Base-by-base conservation (phyloP, 53 echinoderm and acorn worm genomes). In the Hippasteria phrygiana region DNA sequence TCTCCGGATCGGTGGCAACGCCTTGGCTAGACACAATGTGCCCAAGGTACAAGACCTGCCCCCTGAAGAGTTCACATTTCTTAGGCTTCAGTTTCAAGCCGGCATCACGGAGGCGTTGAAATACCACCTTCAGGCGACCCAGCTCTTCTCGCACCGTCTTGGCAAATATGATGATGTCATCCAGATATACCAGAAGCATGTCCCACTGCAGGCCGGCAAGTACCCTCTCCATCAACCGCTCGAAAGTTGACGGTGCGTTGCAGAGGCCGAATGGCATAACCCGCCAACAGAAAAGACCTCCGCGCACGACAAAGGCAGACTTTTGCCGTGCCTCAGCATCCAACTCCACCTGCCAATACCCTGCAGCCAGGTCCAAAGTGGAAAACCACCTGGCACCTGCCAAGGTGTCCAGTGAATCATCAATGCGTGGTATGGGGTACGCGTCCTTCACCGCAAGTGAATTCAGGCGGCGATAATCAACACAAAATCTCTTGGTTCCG, bases 401-500 rank as follows among this genome's bases (percentile, higher is more conserved):
- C 14, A 66, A 31, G 28, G 66, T 24, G 24, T 66, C 66, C 10
- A 66, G 14, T 5, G 66, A 66, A 66, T 66, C 66, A 32, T 66
- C 66, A 10, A 66, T 66, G 6, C 66, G 6, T 31, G 66, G 66
- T 66, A 92, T 72, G 0, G 92, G 92, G 53, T 92, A 89, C 7
- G 89, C 88, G 12, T 92, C 92, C 46, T 92, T 92, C 29, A 88
- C 43, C 13, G 92, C 89, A 32, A 92, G 29, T 11, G 74, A 42
- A 40, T 92, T 92, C 33, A 92, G 62, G 41, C 80, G 70, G 17
- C 88, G 74, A 56, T 88, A 92, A 50, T 92, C 92, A 0, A 92
- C 55, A 43, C 88, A 92, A 54, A 92, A 92, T 40, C 92, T 59
- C 24, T 82, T 92, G 8, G 92, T 79, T 13, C 92, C 89, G 43